Evolutionary conservation across 2,113 vertebrate species (phyloP).

Genomic region (Oncorhynchus gorbuscha): DNA sequence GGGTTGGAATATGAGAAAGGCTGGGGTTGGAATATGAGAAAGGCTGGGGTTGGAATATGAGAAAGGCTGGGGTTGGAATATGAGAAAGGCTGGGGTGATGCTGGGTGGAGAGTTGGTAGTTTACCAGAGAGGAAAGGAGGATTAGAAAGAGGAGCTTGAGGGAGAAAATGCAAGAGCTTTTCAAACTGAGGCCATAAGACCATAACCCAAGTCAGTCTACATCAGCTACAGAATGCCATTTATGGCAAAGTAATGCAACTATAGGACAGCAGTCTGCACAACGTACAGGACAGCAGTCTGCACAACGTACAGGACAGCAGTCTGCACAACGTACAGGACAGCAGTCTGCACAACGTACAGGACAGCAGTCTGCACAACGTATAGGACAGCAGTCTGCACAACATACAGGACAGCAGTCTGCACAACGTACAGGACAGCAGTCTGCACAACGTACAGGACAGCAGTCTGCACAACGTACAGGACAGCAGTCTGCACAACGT

Average conservation of each 20-base stretch:
- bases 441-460: neutral
- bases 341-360: too few relatives aligned
- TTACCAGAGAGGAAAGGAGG: neutral
- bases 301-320: too few relatives aligned
- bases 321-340: too few relatives aligned
- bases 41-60: too few relatives aligned
- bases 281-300: neutral
- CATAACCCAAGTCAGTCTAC: slow-evolving; percentile 5
- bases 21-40: neutral
- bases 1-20: too few relatives aligned
- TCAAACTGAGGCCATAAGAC: neutral
- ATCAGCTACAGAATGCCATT: slow-evolving; percentile 15
- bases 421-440: neutral
- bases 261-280: neutral
- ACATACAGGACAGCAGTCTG: neutral
- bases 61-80: neutral
- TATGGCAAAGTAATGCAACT: slow-evolving; percentile 1
- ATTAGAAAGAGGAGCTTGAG: neutral
- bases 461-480: neutral
- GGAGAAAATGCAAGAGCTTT: neutral
- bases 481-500: neutral
- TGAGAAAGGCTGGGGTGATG: neutral
- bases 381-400: neutral
- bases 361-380: neutral
- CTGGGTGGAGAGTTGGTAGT: neutral